A percentile compares a stretch with the other conserved stretches of the same genome.
phyloP scores from a whole-genome alignment of 2,113 vertebrate species.

The Malurus cyaneus region DNA sequence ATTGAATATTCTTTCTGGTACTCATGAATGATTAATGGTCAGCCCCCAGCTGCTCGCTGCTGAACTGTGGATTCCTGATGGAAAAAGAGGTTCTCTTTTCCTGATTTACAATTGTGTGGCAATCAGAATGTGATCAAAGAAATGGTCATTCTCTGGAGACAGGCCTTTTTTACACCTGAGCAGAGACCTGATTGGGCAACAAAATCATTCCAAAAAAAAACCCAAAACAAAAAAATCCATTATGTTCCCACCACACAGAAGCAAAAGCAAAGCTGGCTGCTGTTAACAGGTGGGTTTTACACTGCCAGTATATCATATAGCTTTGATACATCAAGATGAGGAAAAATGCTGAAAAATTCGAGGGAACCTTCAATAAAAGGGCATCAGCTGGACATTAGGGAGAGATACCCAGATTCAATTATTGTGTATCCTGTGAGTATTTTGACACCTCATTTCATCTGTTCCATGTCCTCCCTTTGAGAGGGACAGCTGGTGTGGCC shows the following conservation, averaged over 20 bases:
- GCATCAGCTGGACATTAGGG: not conserved
- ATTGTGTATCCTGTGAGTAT: not conserved
- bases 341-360: not conserved
- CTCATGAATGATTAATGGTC: constrained; percentile 41
- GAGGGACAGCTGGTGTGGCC: not conserved
- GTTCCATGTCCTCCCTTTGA: not conserved
- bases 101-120: not conserved
- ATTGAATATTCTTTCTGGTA: constrained; percentile 52
- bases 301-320: not conserved
- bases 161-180: not conserved
- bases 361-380: not conserved
- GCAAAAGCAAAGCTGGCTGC: not conserved
- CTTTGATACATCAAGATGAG: not conserved
- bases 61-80: not conserved
- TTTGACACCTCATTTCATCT: not conserved
- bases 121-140: not conserved
- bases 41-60: not conserved
- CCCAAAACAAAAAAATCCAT: not conserved
- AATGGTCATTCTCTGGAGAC: not conserved
- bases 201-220: not conserved
- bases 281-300: not conserved
- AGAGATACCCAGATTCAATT: not conserved
- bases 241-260: not conserved
- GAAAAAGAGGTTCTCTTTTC: not conserved
- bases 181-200: not conserved